These are phyloP conservation scores for Drepana arcuata DNA, from an alignment of 1,140 invertebrate species.

Conservation along the genomic window DNA sequence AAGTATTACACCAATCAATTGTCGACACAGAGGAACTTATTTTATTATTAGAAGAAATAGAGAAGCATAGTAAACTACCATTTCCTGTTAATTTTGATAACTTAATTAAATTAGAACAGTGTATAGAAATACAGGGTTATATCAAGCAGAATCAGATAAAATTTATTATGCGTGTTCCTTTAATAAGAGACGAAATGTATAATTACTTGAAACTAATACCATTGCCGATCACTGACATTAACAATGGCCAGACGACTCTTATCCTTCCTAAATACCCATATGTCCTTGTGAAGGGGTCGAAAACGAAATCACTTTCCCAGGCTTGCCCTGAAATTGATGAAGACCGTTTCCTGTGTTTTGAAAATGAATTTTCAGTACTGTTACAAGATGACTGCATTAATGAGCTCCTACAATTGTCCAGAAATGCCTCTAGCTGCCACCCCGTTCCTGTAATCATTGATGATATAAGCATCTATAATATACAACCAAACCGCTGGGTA, in stretches of 20 bases:
- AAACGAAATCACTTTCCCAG: constrained; percentile 8
- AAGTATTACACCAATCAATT: constrained; percentile 12
- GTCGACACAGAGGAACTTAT: constrained; percentile 8
- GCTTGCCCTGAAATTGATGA: constrained; percentile 12
- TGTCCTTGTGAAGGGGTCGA: constrained; percentile 12
- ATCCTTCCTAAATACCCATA: constrained; percentile 15
- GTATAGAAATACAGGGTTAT: constrained; percentile 13
- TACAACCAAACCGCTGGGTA: too few species aligned
- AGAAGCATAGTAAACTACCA: constrained; percentile 6
- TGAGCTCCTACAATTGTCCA: too few species aligned
- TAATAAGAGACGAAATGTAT: constrained; percentile 7
- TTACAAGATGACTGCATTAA: too few species aligned
- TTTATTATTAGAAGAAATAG: constrained; percentile 8
- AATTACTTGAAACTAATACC: constrained; percentile 13
- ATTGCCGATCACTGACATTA: constrained; percentile 5
- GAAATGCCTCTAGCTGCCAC: too few species aligned
- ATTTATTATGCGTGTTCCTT: constrained; percentile 14
- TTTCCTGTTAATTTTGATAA: constrained; percentile 13
- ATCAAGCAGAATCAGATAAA: constrained; percentile 15
- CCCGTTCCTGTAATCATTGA: too few species aligned
- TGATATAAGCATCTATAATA: too few species aligned
- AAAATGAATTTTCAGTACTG: constrained; percentile 4
- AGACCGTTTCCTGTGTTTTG: constrained; percentile 7
- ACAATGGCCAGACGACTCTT: constrained; percentile 4
- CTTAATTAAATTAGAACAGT: constrained; percentile 13